A percentile compares a stretch with the other conserved stretches of the same genome.
These are phyloP conservation scores for Hesperophylax magnus DNA, from an alignment of 1,140 invertebrate genomes.

Conservation along the genomic window DNA sequence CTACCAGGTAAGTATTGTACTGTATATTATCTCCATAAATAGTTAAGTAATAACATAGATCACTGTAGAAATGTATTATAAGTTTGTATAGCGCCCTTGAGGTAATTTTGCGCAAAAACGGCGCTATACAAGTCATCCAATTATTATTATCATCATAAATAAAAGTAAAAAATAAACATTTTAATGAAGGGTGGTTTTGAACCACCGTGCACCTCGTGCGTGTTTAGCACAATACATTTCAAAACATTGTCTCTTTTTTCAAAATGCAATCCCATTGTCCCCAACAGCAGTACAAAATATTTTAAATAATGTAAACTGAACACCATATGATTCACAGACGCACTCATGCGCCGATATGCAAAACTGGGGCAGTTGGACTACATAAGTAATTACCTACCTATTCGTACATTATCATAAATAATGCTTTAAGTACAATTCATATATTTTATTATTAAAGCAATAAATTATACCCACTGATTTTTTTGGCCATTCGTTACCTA, in stretches of 20 bases:
- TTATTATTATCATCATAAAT: too few relatives aligned
- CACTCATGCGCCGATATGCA: not conserved
- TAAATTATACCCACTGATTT: not conserved
- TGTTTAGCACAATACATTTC: slow-evolving; percentile 18
- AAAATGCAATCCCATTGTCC: not conserved
- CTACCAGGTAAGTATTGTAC: too few relatives aligned
- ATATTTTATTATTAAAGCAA: not conserved
- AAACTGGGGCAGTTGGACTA: not conserved
- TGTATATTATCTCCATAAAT: too few relatives aligned
- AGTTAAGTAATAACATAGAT: too few relatives aligned
- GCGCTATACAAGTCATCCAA: too few relatives aligned
- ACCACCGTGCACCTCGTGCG: slow-evolving; percentile 6
- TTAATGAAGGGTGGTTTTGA: not conserved
- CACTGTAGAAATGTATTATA: too few relatives aligned
- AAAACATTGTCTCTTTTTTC: slow-evolving; percentile 13
- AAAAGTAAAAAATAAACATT: too few relatives aligned
- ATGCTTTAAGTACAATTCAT: not conserved
- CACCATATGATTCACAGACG: not conserved
- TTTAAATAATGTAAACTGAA: not conserved
- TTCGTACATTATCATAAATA: slow-evolving; percentile 5
- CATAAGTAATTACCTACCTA: not conserved
- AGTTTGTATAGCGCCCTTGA: too few relatives aligned
- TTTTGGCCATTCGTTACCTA: not conserved
- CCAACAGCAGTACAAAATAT: not conserved
- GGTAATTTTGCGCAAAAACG: too few relatives aligned